Evolutionary conservation across 1,140 invertebrate genomes (phyloP), one percentile per base, ranked within the genome.

Genomic region (Argopecten irradians): DNA sequence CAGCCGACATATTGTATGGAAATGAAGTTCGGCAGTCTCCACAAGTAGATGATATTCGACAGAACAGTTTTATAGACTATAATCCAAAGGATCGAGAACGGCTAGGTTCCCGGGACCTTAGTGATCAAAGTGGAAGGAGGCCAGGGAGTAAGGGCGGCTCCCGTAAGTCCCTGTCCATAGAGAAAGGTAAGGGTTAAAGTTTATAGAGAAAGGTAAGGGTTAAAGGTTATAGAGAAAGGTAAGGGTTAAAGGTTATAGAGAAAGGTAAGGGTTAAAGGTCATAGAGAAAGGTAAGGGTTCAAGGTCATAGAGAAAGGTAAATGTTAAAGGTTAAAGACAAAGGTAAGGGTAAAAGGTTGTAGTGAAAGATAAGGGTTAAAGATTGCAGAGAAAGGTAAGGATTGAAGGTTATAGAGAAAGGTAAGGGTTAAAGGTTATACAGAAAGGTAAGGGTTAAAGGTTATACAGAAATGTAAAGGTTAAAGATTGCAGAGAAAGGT

Each of bases 51-150:
- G 87, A 88, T 32, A 85, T 85, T 39, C 28, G 84, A 85, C 87
- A 88, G 82, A 88, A 85, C 35, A 88, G 87, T 71, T 88, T 88
- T 85, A 85, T 85, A 19, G 87, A 88, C 84, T 88, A 85, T 84
- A 88, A 84, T 39, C 55, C 55, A 71, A 88, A 88, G 39, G 84
- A 85, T 22, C 84, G 83, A 82, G 87, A 88, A 28, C n/a, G 87
- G 22, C 83, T 82, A 33, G 41, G 46, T 39, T 85, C 87, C n/a
- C 83, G 83, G 16, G 83, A 88, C 34, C 41, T 88, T 39, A 55
- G 71, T 13, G 83, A 88, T 32, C 36, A 35, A 3, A 85, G 71
- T 39, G 85, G 83, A 33, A 35, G 84, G 33, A 55, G 87, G 32
- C 87, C 87, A 3, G n/a, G 19, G 28, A 88, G 87, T 28, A 88